Percentiles rank a stretch among this genome's conserved stretches.
phyloP scores from a whole-genome alignment of 2,113 vertebrate species.

The Nematolebias whitei region DNA sequence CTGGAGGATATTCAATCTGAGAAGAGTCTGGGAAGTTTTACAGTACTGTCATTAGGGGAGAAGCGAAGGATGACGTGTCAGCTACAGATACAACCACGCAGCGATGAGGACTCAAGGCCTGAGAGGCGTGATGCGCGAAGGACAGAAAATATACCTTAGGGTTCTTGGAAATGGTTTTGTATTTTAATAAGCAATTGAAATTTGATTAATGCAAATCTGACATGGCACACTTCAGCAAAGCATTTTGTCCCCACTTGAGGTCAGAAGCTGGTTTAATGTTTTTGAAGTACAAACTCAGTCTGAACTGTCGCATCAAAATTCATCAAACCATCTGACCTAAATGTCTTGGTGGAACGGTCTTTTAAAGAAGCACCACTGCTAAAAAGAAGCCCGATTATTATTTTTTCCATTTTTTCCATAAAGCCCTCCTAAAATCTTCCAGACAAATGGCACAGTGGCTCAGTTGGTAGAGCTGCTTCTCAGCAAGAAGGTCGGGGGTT shows the following conservation, averaged over 20 bases:
- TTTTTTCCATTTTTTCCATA: no score
- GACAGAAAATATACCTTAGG: not conserved
- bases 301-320: not conserved
- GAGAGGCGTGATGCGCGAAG: not conserved
- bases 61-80: slow-evolving; percentile 29
- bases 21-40: slow-evolving; percentile 41
- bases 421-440: no score
- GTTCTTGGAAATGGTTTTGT: not conserved
- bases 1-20: slow-evolving; percentile 50
- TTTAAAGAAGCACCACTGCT: not conserved
- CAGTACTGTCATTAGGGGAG: slow-evolving; percentile 38
- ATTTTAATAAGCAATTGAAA: not conserved
- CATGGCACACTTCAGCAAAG: not conserved
- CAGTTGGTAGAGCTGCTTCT: no score
- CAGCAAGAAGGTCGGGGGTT: no score
- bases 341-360: not conserved
- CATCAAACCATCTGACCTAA: not conserved
- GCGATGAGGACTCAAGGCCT: not conserved
- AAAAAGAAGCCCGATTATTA: not conserved
- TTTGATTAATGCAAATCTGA: not conserved
- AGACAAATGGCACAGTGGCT: no score
- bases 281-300: not conserved
- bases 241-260: not conserved
- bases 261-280: not conserved
- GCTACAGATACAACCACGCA: slow-evolving; percentile 11